phyloP scores from a whole-genome alignment of 37 sponge, comb jelly and placozoan genomes.

The Aphrocallistes beatrix region DNA sequence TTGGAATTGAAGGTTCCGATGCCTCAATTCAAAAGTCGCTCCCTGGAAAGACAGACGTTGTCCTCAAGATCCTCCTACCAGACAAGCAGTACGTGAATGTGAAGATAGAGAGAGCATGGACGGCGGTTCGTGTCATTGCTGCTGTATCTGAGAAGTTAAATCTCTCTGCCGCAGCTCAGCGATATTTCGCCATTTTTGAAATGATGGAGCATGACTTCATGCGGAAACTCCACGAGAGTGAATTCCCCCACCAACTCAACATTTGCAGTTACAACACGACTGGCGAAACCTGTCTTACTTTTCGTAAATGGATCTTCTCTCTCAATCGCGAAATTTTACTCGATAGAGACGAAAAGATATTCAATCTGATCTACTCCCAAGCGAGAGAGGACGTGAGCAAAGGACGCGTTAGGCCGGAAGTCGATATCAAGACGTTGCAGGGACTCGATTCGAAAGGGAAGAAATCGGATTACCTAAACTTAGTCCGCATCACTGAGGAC shows the following conservation, averaged over 20 bases:
- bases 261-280: constrained; percentile 22
- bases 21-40: not conserved
- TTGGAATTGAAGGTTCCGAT: constrained; percentile 4
- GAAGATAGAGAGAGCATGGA: not conserved
- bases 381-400: constrained; percentile 51
- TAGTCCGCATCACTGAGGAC: constrained; percentile 36
- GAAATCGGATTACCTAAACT: constrained; percentile 35
- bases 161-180: constrained; percentile 24
- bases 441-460: not conserved
- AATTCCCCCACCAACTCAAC: constrained; percentile 66
- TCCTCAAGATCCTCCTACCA: not conserved
- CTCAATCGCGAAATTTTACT: constrained; percentile 21
- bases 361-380: constrained; percentile 54
- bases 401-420: constrained; percentile 26
- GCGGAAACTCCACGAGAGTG: constrained; percentile 50
- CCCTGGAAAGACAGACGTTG: not conserved
- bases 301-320: constrained; percentile 74
- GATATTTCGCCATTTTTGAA: constrained; percentile 1
- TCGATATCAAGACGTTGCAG: constrained; percentile 23
- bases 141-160: not conserved
- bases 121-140: not conserved
- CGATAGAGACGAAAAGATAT: constrained; percentile 22
- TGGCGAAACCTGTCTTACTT: constrained; percentile 21
- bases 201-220: constrained; percentile 16
- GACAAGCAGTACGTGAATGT: constrained; percentile 5